Evolutionary conservation across 2,888 invertebrate genomes (phyloP).

Genomic region (Diachrysia chrysitis): DNA sequence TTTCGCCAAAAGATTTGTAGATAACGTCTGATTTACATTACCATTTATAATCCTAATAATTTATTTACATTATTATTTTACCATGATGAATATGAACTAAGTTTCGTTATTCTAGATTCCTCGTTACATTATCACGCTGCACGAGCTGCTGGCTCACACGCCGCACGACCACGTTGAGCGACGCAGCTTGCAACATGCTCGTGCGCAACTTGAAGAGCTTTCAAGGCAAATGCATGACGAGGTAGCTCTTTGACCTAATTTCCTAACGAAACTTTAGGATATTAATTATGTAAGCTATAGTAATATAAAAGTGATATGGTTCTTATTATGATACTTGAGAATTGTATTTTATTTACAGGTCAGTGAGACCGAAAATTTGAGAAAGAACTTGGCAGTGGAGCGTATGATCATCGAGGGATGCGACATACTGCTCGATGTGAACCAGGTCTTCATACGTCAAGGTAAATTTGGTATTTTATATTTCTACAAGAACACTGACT

Average conservation of each 20-base stretch:
- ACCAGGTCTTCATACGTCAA: slow-evolving; percentile 97
- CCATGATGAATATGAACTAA: slow-evolving; percentile 61
- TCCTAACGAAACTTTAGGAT: too few relatives aligned
- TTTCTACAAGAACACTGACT: too few relatives aligned
- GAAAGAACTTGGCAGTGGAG: slow-evolving; percentile 97
- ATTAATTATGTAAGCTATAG: too few relatives aligned
- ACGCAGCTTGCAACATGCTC: slow-evolving; percentile 95
- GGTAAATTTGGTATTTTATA: too few relatives aligned
- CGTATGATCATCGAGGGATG: slow-evolving; percentile 98
- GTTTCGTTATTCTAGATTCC: slow-evolving; percentile 91
- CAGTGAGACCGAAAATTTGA: slow-evolving; percentile 96
- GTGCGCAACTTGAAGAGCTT: slow-evolving; percentile 95
- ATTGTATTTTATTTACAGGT: slow-evolving; percentile 91
- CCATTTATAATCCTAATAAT: too few relatives aligned
- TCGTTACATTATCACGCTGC: slow-evolving; percentile 96
- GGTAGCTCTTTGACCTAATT: slow-evolving; percentile 83
- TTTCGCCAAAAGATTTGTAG: too few relatives aligned
- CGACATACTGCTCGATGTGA: slow-evolving; percentile 96
- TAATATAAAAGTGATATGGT: too few relatives aligned
- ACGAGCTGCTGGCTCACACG: slow-evolving; percentile 96
- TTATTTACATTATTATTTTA: too few relatives aligned
- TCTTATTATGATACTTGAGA: too few relatives aligned
- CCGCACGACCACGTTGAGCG: slow-evolving; percentile 98
- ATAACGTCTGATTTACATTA: too few relatives aligned
- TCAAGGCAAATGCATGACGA: slow-evolving; percentile 97